phyloP scores from a whole-genome alignment of 2,797 vertebrate species.

The Gymnocypris eckloni region DNA sequence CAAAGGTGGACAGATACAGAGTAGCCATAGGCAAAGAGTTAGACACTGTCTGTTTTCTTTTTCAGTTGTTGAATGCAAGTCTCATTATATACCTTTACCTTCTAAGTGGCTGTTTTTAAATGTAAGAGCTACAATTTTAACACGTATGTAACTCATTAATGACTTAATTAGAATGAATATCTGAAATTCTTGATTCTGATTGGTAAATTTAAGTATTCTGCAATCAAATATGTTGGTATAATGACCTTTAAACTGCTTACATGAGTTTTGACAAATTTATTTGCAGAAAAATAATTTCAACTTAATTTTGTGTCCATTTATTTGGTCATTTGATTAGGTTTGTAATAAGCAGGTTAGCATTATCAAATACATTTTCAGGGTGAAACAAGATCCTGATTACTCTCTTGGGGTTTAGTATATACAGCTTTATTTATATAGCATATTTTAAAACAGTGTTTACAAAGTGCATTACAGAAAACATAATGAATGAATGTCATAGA shows the following conservation, averaged over 20 bases:
- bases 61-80: not conserved
- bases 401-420: not conserved
- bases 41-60: not conserved
- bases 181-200: not conserved
- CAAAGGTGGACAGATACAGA: conserved; percentile 17
- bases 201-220: not conserved
- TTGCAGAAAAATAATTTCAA: not conserved
- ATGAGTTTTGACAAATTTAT: not conserved
- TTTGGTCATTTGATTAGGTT: not conserved
- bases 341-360: not conserved
- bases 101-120: not conserved
- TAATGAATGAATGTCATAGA: not conserved
- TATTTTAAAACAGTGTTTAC: not conserved
- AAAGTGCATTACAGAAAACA: not conserved
- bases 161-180: not conserved
- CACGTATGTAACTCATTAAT: not conserved
- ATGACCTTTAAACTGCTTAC: not conserved
- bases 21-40: conserved; percentile 10
- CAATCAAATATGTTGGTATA: not conserved
- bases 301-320: not conserved
- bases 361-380: not conserved
- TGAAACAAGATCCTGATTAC: not conserved
- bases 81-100: not conserved
- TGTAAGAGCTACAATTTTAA: not conserved
- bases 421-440: not conserved